A percentile compares a stretch with the other conserved stretches of the same genome.
Conservation (phyloP, 2,113 vertebrate genomes). For the Phoenicopterus ruber region DNA sequence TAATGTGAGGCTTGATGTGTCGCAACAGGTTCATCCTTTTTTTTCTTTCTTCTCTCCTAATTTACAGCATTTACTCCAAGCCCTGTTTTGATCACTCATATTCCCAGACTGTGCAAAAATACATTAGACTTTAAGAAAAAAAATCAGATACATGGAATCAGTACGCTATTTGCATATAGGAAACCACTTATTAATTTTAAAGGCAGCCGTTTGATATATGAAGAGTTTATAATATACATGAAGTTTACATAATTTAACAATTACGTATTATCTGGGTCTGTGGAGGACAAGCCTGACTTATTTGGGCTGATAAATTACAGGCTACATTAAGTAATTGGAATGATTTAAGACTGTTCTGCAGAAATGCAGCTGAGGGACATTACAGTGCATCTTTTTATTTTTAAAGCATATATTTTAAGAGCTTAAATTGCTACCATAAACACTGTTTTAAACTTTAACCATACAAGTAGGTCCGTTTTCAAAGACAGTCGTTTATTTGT, state of each 20-base stretch:
- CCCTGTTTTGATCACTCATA: background rate
- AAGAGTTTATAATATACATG: background rate
- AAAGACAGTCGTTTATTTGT: conserved; percentile 51
- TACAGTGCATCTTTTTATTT: conserved; percentile 58
- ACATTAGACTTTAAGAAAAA: background rate
- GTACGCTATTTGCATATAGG: background rate
- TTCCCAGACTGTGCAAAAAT: background rate
- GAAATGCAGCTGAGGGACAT: conserved; percentile 51
- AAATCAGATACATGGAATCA: background rate
- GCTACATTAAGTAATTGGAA: conserved; percentile 62
- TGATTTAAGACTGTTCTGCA: conserved; percentile 48
- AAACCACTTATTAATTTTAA: background rate
- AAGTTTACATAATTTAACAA: conserved; percentile 60
- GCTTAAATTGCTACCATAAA: conserved; percentile 60
- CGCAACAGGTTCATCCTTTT: background rate
- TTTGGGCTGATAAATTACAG: conserved; percentile 66
- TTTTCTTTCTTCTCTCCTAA: background rate
- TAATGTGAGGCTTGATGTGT: background rate
- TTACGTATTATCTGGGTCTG: conserved; percentile 40
- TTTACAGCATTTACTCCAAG: background rate
- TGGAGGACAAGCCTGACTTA: conserved; percentile 32
- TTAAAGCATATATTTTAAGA: conserved; percentile 63
- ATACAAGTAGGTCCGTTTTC: conserved; percentile 28
- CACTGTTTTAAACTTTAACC: conserved; percentile 55
- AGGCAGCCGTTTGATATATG: background rate